phyloP scores from a whole-genome alignment of 2,888 invertebrate genomes.

The Steinernema hermaphroditum region DNA sequence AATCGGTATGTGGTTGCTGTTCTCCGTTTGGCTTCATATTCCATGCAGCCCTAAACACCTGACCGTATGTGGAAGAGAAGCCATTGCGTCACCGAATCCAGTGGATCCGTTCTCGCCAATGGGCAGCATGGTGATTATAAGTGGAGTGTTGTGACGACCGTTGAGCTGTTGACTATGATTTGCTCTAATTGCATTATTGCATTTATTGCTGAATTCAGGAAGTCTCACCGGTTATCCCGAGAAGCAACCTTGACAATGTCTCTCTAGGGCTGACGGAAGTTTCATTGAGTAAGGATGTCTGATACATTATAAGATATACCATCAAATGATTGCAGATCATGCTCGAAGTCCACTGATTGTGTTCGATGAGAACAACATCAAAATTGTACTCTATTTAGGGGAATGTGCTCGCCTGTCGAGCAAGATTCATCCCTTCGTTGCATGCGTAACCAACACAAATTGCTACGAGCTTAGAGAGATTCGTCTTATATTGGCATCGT shows the following conservation, averaged over 20 bases:
- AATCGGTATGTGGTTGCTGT: background rate
- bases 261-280: background rate
- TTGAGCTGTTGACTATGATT: background rate
- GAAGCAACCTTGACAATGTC: background rate
- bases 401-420: background rate
- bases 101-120: background rate
- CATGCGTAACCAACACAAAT: background rate
- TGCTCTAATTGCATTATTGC: background rate
- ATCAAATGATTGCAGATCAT: background rate
- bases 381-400: background rate
- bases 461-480: background rate
- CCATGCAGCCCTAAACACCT: too few species aligned
- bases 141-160: conserved; percentile 15
- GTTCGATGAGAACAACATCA: background rate
- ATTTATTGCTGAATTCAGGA: background rate
- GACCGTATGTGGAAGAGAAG: too few species aligned
- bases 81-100: background rate
- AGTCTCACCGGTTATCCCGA: background rate
- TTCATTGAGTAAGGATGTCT: background rate
- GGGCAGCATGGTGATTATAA: conserved; percentile 11
- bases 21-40: too few species aligned
- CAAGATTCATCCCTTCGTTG: background rate
- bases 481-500: background rate
- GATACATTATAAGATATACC: background rate
- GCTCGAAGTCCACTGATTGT: background rate